Base-by-base conservation (phyloP, 2,113 vertebrate species). In the Rostratula benghalensis region DNA sequence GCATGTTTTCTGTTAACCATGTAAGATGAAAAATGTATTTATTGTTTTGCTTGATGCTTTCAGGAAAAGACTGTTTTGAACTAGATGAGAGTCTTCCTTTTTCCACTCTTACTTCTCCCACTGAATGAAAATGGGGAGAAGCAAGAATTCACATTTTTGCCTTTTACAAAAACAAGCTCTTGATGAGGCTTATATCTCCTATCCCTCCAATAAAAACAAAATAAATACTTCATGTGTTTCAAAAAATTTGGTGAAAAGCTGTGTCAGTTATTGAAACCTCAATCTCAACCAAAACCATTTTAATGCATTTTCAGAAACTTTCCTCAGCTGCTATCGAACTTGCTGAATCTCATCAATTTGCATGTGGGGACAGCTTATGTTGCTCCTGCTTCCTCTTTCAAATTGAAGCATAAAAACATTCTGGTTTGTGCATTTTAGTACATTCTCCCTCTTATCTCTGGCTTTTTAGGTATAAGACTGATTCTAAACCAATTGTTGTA, bases 151-250 rank as follows among this genome's bases (percentile, higher is more conserved):
- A 7, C 8, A 21, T 33, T 69, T 80, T 87, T 70, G 37, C 2
- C 4, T 71, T 84, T 75, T 51, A 56, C 8, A 46, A n/a, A 78
- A 77, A 3, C 5, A 7, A 1, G 16, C 3, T 68, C 86, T 73
- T 37, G 17, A 57, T 15, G 16, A 9, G 16, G 3, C 69, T 89
- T 90, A 31, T 7, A 4, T 81, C 10, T 64, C 11, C 13, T 68
- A 60, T 56, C 57, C 20, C 15, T 46, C 28, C 14, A 64, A 9
- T 22, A 93, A 65, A 37, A 51, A 3, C 8, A 80, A 94, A 53
- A 17, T 4, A 78, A 50, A 10, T 50, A 87, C n/a, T 71, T 86
- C 60, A n/a, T 64, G 76, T 0, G 0, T 4, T 19, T 39, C 7
- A 20, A 56, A 80, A 82, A 76, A 39, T 33, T 43, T 43, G 14